Evolutionary conservation across 2,888 invertebrate species (phyloP), one percentile per base, ranked within the genome.

Genomic region (Pheosia gnoma): DNA sequence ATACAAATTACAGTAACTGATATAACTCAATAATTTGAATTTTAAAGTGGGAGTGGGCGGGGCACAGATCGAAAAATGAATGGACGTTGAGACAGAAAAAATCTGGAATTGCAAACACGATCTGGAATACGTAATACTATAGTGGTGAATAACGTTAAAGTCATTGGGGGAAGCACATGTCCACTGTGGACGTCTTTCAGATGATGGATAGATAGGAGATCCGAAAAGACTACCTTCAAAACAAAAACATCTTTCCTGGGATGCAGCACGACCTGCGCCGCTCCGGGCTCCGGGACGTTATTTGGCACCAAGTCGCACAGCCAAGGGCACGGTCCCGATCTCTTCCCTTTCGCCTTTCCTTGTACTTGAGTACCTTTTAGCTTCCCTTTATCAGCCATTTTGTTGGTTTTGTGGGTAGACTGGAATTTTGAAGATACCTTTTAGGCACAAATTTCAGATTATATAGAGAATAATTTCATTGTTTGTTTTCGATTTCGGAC

Each of bases 191-290:
- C 25, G n/a, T n/a, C n/a, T 25, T 0, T 25, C 1, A 25, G 25
- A 25, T 10, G 38, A 11, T n/a, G 11, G 4, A 36, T 52, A 5
- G 9, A 45, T 10, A 5, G 36, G 58, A n/a, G 25, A 25, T 25
- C 25, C 0, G 25, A 11, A 38, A 6, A 25, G 49, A 60, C 65
- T 75, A 89, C 95, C 80, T 95, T 94, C 45, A 96, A 81, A 25
- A 96, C 90, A 70, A 96, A 96, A 0, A 95, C 93, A 74, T 95
- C 95, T 79, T 95, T 95, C 36, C 94, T 91, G 0, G 95, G 95
- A 81, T 95, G 95, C 5, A 94, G 80, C 3, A 94, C 81, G 47
- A 86, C 76, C 41, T 94, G 94, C 0, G 89, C 83, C 0, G 73
- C 65, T 0, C 73, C 83, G 0, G 91, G 89, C 0, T 58, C 65